A percentile compares a stretch with the other conserved stretches of the same genome.
These are phyloP conservation scores for Halictus rubicundus DNA, from an alignment of 1,140 invertebrate genomes.

Conservation along the genomic window DNA sequence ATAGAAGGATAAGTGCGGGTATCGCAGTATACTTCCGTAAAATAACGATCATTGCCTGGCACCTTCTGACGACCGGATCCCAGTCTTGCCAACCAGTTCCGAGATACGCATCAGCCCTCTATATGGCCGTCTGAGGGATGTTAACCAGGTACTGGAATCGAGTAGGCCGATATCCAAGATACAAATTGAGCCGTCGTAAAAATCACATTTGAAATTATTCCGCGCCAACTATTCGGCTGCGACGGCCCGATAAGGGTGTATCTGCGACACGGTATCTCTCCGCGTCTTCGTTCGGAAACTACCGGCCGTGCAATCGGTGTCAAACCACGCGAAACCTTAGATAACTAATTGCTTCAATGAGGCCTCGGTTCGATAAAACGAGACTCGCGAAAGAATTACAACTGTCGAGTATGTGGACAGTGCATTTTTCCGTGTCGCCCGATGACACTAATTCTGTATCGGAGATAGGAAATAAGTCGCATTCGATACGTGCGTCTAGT, in stretches of 20 bases:
- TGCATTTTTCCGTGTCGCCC: neutral
- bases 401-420: neutral
- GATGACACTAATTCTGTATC: neutral
- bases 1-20: conserved; percentile 20
- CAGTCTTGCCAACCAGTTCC: conserved; percentile 34
- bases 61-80: conserved; percentile 27
- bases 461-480: neutral
- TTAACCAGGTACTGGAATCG: conserved; percentile 32
- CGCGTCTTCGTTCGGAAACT: conserved; percentile 5
- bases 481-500: neutral
- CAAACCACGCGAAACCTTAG: neutral
- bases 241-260: conserved; percentile 7
- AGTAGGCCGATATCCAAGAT: conserved; percentile 11
- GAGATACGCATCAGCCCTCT: conserved; percentile 24
- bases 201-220: conserved; percentile 32
- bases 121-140: conserved; percentile 25
- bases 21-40: conserved; percentile 35
- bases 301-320: neutral
- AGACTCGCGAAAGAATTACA: neutral
- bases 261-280: neutral
- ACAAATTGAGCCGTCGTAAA: conserved; percentile 35
- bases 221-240: neutral
- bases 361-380: conserved; percentile 8
- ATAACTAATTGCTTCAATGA: conserved; percentile 1
- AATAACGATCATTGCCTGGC: conserved; percentile 40